These are phyloP conservation scores for Zaprionus capensis DNA, from an alignment of 1,140 invertebrate genomes.

Conservation along the genomic window DNA sequence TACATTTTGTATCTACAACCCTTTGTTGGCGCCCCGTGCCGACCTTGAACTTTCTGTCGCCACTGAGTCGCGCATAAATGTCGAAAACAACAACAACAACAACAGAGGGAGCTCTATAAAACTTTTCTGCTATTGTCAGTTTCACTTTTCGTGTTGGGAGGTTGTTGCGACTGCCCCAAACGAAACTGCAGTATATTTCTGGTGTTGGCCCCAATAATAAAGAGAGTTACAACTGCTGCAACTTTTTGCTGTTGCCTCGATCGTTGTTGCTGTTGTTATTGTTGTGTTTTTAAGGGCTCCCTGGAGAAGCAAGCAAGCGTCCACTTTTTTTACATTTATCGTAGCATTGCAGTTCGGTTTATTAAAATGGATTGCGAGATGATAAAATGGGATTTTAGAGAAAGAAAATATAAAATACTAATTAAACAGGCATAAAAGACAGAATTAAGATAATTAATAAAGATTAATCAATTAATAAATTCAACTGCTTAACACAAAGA, in stretches of 20 bases:
- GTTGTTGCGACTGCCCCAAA: slow-evolving; percentile 41
- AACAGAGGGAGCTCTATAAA: slow-evolving; percentile 25
- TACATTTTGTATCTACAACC: slow-evolving; percentile 24
- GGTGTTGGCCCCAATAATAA: slow-evolving; percentile 24
- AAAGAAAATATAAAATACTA: background rate
- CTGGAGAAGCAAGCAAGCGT: background rate
- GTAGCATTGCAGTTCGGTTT: background rate
- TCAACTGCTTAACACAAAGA: no score
- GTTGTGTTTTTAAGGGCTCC: slow-evolving; percentile 29
- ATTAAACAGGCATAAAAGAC: no score
- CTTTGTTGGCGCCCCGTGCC: slow-evolving; percentile 13
- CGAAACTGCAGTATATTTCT: slow-evolving; percentile 47
- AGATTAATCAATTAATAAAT: no score
- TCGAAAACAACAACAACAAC: slow-evolving; percentile 28
- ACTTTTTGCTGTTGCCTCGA: slow-evolving; percentile 28
- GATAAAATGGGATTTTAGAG: background rate
- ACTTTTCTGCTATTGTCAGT: slow-evolving; percentile 66
- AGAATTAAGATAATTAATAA: no score
- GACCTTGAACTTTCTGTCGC: slow-evolving; percentile 71
- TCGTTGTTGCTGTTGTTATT: slow-evolving; percentile 18
- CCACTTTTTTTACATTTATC: background rate
- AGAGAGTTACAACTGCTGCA: slow-evolving; percentile 37
- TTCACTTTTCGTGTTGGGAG: slow-evolving; percentile 65
- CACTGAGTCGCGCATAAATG: slow-evolving; percentile 56
- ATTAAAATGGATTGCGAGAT: background rate